Percentiles rank a stretch among this genome's conserved stretches.
These are phyloP conservation scores for Mayetiola destructor DNA, from an alignment of 2,888 invertebrate genomes.

Conservation along the genomic window DNA sequence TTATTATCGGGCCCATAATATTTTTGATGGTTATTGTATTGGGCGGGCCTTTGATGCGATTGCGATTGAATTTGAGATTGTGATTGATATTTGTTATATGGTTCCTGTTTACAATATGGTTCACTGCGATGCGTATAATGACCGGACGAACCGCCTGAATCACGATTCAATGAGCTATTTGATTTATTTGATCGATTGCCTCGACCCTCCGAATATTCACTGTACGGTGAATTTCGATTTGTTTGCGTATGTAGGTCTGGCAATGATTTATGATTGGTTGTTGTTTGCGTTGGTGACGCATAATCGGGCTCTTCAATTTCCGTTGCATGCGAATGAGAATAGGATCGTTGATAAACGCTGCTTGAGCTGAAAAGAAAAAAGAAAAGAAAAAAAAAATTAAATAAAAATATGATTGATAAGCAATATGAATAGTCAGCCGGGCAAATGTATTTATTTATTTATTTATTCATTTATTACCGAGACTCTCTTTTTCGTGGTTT, in stretches of 20 bases:
- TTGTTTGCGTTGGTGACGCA: constrained; percentile 36
- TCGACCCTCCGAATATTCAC: constrained; percentile 34
- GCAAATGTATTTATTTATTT: neutral
- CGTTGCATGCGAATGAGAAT: constrained; percentile 48
- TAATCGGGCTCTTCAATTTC: constrained; percentile 38
- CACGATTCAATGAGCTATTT: constrained; percentile 54
- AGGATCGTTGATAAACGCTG: constrained; percentile 40
- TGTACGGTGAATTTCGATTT: constrained; percentile 35
- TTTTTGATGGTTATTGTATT: constrained; percentile 9
- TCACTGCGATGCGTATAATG: constrained; percentile 72
- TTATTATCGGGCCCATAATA: constrained; percentile 34
- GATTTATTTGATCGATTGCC: constrained; percentile 36
- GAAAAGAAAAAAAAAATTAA: neutral
- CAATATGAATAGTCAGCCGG: constrained; percentile 12
- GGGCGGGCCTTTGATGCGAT: neutral
- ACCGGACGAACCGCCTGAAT: constrained; percentile 69
- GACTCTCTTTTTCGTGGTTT: neutral
- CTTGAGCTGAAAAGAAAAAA: neutral
- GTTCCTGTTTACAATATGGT: constrained; percentile 38
- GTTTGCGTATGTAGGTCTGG: constrained; percentile 59
- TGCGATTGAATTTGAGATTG: neutral
- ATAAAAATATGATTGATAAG: constrained; percentile 19
- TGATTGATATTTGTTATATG: neutral
- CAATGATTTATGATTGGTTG: constrained; percentile 65
- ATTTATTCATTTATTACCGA: neutral